Percentiles rank a stretch among this genome's conserved stretches.
Conservation (phyloP, 2,797 vertebrate genomes). For the Phrynocephalus guinanensis region DNA sequence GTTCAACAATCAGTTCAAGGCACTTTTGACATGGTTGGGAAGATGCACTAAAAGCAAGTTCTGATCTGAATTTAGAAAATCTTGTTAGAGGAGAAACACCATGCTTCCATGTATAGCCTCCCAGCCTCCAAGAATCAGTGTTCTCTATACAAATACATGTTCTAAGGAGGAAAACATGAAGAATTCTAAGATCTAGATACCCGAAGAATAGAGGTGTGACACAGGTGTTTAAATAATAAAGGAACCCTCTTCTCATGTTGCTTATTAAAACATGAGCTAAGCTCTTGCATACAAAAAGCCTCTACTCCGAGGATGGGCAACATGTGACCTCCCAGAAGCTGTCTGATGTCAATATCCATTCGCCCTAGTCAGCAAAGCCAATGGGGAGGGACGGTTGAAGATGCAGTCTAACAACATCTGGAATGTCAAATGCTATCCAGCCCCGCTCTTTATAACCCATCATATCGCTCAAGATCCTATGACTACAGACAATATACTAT, state of each 20-base stretch:
- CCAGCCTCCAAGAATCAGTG: neutral
- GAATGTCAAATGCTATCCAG: too few species aligned
- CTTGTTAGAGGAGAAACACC: too few species aligned
- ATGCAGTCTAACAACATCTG: too few species aligned
- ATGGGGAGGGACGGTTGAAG: too few species aligned
- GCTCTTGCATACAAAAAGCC: neutral
- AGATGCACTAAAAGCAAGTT: too few species aligned
- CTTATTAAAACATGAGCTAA: neutral
- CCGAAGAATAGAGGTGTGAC: neutral
- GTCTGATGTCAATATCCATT: too few species aligned
- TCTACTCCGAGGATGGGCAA: neutral
- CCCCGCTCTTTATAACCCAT: neutral
- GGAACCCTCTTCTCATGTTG: neutral
- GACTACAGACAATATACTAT: neutral
- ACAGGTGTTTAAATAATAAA: neutral
- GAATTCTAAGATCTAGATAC: neutral
- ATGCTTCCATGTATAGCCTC: too few species aligned
- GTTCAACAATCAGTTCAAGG: neutral
- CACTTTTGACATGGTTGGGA: too few species aligned
- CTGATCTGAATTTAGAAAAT: too few species aligned
- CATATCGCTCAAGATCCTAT: neutral
- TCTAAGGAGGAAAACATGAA: neutral
- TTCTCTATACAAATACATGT: neutral
- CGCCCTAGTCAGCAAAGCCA: too few species aligned
- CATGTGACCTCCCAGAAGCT: too few species aligned